Percentiles rank a stretch among this genome's conserved stretches.
Conservation (phyloP, 2,888 invertebrate genomes). For the Andricus quercusramuli region DNA sequence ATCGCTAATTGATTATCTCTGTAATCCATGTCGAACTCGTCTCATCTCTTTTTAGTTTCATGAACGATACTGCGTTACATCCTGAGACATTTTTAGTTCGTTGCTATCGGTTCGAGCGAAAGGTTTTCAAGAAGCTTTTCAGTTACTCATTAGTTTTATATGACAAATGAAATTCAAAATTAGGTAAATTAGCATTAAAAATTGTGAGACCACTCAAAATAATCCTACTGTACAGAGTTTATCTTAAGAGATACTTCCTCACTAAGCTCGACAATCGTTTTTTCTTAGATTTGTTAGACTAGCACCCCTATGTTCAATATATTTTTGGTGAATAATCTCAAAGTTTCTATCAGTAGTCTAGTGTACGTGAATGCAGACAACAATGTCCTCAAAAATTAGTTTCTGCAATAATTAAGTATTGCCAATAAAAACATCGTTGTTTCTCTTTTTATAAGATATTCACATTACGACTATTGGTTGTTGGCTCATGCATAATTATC, state of each 20-base stretch:
- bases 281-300: no score
- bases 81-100: conserved; percentile 34
- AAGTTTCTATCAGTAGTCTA: no score
- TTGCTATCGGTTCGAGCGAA: neutral
- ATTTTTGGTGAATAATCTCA: no score
- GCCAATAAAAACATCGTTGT: neutral
- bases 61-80: conserved; percentile 41
- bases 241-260: no score
- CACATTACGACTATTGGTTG: conserved; percentile 11
- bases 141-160: neutral
- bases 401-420: neutral
- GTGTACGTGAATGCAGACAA: neutral
- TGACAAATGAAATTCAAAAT: neutral
- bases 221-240: no score
- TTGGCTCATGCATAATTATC: conserved; percentile 35
- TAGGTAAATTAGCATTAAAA: neutral
- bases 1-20: conserved; percentile 56
- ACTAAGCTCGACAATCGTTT: no score
- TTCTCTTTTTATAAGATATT: neutral
- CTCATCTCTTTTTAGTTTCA: conserved; percentile 27
- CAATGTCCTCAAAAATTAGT: neutral
- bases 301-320: no score
- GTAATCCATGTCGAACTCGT: conserved; percentile 50
- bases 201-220: neutral
- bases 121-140: neutral